phyloP scores from a whole-genome alignment of 2,888 invertebrate species.

The Philereme transversata region DNA sequence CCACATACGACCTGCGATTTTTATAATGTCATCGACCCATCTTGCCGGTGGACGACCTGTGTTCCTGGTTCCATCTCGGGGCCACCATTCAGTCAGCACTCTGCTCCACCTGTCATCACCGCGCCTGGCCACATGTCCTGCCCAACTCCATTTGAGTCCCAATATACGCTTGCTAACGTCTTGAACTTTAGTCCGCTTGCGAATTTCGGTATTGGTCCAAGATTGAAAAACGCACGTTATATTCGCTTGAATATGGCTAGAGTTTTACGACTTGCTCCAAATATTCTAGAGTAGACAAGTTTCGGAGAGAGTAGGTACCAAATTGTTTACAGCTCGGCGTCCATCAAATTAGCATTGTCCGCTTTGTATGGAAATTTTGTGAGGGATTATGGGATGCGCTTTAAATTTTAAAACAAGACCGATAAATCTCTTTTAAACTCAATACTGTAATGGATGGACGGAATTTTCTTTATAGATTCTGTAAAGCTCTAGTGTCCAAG shows the following conservation, averaged over 20 bases:
- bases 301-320: background rate
- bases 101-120: no score
- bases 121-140: no score
- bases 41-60: no score
- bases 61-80: no score
- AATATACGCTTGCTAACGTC: no score
- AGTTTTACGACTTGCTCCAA: no score
- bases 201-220: no score
- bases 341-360: slow-evolving; percentile 33
- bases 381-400: slow-evolving; percentile 24
- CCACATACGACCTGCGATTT: no score
- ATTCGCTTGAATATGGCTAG: background rate
- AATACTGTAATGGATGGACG: background rate
- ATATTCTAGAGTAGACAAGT: background rate
- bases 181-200: no score
- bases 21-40: no score
- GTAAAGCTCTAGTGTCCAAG: background rate
- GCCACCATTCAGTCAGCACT: no score
- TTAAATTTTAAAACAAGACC: slow-evolving; percentile 31
- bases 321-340: slow-evolving; percentile 26
- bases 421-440: slow-evolving; percentile 11
- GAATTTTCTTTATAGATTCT: background rate
- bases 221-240: background rate
- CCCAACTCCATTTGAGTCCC: no score
- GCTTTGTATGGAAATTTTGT: slow-evolving; percentile 30